phyloP scores from a whole-genome alignment of 2,888 invertebrate genomes.

The Dolichomitus sp. region DNA sequence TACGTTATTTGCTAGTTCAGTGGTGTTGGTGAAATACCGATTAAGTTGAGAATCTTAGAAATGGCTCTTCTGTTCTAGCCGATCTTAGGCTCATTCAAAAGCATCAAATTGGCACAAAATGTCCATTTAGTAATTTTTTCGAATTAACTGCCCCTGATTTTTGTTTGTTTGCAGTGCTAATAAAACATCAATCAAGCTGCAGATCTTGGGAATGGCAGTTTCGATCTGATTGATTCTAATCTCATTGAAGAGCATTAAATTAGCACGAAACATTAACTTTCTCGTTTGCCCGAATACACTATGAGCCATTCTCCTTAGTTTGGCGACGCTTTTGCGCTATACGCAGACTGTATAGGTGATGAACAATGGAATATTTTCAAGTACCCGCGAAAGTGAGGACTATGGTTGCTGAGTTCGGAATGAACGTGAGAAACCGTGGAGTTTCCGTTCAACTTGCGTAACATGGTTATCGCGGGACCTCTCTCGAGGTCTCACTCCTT shows the following conservation, averaged over 20 bases:
- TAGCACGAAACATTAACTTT: background rate
- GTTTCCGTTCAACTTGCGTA: slow-evolving; percentile 62
- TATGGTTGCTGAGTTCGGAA: slow-evolving; percentile 19
- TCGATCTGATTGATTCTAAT: background rate
- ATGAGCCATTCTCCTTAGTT: background rate
- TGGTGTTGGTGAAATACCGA: background rate
- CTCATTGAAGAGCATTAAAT: background rate
- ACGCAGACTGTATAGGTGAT: background rate
- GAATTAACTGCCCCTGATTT: no score
- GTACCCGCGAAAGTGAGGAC: background rate
- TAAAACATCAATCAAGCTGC: no score
- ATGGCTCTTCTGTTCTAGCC: no score
- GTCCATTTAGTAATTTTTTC: no score
- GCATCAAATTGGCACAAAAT: no score
- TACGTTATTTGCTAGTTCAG: background rate
- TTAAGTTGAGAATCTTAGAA: no score
- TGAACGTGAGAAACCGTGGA: slow-evolving; percentile 61
- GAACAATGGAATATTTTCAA: slow-evolving; percentile 39
- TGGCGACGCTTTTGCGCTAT: background rate
- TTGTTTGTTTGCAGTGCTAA: no score
- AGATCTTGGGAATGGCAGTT: no score
- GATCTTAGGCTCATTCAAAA: no score
- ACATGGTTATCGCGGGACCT: slow-evolving; percentile 52
- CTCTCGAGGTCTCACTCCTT: slow-evolving; percentile 11
- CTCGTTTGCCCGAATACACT: background rate